Conservation (phyloP, 2,888 invertebrate genomes). For the Campoplex capitator region DNA sequence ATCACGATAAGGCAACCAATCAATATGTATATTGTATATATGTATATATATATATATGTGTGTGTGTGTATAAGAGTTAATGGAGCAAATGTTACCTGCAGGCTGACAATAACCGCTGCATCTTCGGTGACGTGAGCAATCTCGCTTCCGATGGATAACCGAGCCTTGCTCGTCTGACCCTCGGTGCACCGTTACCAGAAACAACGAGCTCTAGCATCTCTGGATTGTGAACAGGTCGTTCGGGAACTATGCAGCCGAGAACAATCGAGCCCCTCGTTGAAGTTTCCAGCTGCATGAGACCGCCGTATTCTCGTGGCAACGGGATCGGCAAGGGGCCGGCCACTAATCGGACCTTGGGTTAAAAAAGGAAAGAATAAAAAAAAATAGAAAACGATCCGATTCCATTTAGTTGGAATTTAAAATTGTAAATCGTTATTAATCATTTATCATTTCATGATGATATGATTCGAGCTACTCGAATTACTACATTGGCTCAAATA, state of each 20-base stretch:
- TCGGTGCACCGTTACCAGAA: constrained; percentile 82
- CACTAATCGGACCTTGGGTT: constrained; percentile 84
- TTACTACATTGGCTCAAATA: background rate
- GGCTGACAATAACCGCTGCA: constrained; percentile 85
- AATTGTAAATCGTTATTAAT: background rate
- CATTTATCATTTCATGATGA: background rate
- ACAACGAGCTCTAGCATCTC: constrained; percentile 83
- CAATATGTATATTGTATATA: background rate
- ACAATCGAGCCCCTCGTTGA: constrained; percentile 84
- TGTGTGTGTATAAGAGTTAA: background rate
- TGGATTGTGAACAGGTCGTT: constrained; percentile 83
- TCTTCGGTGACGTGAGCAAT: constrained; percentile 85
- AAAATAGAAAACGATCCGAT: background rate
- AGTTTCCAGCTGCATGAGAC: constrained; percentile 84
- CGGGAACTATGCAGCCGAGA: constrained; percentile 85
- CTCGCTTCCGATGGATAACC: constrained; percentile 84
- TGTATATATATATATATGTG: no score
- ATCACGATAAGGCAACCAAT: background rate
- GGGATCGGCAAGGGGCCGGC: constrained; percentile 84
- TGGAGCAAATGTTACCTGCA: constrained; percentile 81
- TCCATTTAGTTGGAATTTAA: background rate
- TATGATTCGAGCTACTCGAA: background rate
- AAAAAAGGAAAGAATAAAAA: constrained; percentile 22
- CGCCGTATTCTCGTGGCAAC: constrained; percentile 82
- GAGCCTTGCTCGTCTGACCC: constrained; percentile 81